phyloP scores from a whole-genome alignment of 2,888 invertebrate genomes.

The Orthosia cruda region DNA sequence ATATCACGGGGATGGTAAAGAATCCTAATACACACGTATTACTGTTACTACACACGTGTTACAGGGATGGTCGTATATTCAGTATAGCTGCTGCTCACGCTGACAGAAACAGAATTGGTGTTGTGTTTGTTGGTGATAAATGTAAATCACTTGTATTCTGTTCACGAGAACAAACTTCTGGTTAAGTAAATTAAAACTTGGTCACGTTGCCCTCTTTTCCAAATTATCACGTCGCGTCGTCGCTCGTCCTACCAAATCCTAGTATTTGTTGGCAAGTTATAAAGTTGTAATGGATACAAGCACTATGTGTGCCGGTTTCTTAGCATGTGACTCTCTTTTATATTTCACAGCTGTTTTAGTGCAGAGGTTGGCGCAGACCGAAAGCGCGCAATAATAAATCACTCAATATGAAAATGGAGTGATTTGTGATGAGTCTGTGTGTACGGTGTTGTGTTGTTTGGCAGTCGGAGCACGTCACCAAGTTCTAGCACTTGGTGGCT shows the following conservation, averaged over 20 bases:
- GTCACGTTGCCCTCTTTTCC: conserved; percentile 55
- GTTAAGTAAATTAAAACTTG: conserved; percentile 65
- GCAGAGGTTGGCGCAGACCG: conserved; percentile 45
- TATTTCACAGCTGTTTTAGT: conserved; percentile 58
- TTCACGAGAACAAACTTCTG: conserved; percentile 46
- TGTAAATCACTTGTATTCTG: conserved; percentile 59
- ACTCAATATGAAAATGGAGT: conserved; percentile 79
- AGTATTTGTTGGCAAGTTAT: conserved; percentile 31
- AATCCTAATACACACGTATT: conserved; percentile 41
- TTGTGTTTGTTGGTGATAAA: conserved; percentile 44
- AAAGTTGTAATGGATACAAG: conserved; percentile 63
- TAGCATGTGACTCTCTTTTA: conserved; percentile 62
- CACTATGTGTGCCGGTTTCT: conserved; percentile 60
- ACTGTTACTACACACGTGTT: too few relatives aligned
- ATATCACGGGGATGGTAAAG: too few relatives aligned
- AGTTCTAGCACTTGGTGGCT: conserved; percentile 69
- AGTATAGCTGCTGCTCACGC: background rate
- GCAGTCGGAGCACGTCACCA: conserved; percentile 72
- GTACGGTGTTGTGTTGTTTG: conserved; percentile 43
- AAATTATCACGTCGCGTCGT: conserved; percentile 62
- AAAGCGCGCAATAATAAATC: conserved; percentile 73
- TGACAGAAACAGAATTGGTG: conserved; percentile 31
- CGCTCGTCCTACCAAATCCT: conserved; percentile 37
- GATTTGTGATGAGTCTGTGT: conserved; percentile 76
- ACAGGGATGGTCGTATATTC: background rate